phyloP scores from a whole-genome alignment of 2,888 invertebrate species.

The Resseliella maxima region DNA sequence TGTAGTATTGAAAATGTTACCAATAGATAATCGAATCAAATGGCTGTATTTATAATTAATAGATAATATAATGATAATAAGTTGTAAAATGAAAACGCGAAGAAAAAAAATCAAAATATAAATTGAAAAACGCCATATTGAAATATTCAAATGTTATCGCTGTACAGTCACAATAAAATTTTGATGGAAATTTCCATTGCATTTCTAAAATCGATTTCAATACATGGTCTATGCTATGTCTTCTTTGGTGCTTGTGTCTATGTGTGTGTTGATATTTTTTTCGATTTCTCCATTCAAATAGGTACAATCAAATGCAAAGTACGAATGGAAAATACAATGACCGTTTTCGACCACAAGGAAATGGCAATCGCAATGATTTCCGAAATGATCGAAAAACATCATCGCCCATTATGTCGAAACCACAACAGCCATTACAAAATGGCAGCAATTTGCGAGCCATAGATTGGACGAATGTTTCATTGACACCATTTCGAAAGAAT shows the following conservation, averaged over 20 bases:
- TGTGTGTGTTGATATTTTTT: background rate
- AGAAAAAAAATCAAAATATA: background rate
- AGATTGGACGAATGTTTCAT: conserved; percentile 83
- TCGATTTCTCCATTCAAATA: background rate
- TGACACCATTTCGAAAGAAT: conserved; percentile 92
- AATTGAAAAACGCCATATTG: background rate
- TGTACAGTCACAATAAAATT: background rate
- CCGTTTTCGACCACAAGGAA: conserved; percentile 58
- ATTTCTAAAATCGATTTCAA: conserved; percentile 63
- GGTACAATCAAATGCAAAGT: conserved; percentile 53
- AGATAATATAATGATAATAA: background rate
- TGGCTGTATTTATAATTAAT: background rate
- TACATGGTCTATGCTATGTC: too few relatives aligned
- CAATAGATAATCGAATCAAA: background rate
- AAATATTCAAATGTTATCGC: background rate
- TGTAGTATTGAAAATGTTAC: background rate
- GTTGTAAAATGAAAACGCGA: too few relatives aligned
- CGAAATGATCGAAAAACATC: conserved; percentile 1
- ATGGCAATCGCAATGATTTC: conserved; percentile 65
- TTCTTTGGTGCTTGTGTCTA: background rate
- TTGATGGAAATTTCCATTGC: conserved; percentile 61
- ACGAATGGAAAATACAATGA: conserved; percentile 30
- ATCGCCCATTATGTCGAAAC: background rate
- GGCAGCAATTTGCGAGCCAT: conserved; percentile 86
- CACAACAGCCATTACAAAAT: background rate